Conservation (phyloP, 1,140 invertebrate genomes). For the Drosophila varians region DNA sequence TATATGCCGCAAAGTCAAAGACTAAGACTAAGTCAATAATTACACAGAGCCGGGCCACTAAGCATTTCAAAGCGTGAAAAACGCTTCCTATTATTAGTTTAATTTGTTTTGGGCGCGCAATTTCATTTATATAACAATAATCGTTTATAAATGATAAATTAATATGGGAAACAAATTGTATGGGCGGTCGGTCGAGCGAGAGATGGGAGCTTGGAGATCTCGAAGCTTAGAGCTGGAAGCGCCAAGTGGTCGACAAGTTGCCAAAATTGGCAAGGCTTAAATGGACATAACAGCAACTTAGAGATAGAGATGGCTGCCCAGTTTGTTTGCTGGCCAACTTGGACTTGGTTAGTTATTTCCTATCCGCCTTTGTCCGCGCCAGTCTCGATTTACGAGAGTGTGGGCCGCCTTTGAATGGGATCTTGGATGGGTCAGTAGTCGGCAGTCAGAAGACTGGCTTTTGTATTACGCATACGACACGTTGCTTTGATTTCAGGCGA, state of each 20-base stretch:
- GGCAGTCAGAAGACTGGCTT: slow-evolving; percentile 20
- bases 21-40: slow-evolving; percentile 71
- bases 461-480: slow-evolving; percentile 67
- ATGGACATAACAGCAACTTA: slow-evolving; percentile 60
- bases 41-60: slow-evolving; percentile 39
- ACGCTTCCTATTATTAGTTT: slow-evolving; percentile 80
- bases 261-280: slow-evolving; percentile 80
- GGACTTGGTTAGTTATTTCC: slow-evolving; percentile 69
- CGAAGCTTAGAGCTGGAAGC: slow-evolving; percentile 15
- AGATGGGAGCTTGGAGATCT: not conserved
- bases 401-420: slow-evolving; percentile 44
- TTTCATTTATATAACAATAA: slow-evolving; percentile 82
- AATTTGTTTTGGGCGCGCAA: slow-evolving; percentile 80
- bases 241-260: slow-evolving; percentile 78
- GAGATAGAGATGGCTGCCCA: slow-evolving; percentile 15
- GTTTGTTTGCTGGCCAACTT: slow-evolving; percentile 36
- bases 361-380: slow-evolving; percentile 58
- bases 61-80: slow-evolving; percentile 67
- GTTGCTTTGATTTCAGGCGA: slow-evolving; percentile 47
- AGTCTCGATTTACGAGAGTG: slow-evolving; percentile 42
- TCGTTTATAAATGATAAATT: slow-evolving; percentile 82
- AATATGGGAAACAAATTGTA: slow-evolving; percentile 79
- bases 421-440: slow-evolving; percentile 49
- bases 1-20: slow-evolving; percentile 46
- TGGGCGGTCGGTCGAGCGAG: slow-evolving; percentile 63